phyloP scores from a whole-genome alignment of 2,888 invertebrate genomes.

The Lasioglossum vierecki region DNA sequence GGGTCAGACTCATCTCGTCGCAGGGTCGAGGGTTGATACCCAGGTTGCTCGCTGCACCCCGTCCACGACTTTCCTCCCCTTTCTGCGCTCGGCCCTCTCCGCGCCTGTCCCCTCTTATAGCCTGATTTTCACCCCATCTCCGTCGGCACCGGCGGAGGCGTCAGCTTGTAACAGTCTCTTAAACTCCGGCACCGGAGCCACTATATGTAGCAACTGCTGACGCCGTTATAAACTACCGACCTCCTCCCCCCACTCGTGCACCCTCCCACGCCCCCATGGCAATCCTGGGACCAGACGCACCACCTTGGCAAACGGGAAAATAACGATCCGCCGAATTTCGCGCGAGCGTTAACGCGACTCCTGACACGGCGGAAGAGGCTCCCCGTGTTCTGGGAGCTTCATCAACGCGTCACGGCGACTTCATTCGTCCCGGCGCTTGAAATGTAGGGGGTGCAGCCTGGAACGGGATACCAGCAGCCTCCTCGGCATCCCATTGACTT shows the following conservation, averaged over 20 bases:
- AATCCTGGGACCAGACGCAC: slow-evolving; percentile 44
- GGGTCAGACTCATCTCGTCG: slow-evolving; percentile 82
- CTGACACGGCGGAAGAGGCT: slow-evolving; percentile 13
- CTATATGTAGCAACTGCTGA: slow-evolving; percentile 82
- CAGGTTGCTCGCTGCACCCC: slow-evolving; percentile 64
- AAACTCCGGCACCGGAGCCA: slow-evolving; percentile 76
- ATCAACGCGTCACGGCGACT: not conserved
- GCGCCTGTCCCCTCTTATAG: slow-evolving; percentile 64
- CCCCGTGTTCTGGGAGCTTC: slow-evolving; percentile 6
- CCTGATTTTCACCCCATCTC: slow-evolving; percentile 73
- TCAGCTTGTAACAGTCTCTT: slow-evolving; percentile 84
- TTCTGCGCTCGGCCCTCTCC: slow-evolving; percentile 41
- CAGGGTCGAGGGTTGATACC: slow-evolving; percentile 78
- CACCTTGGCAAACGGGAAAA: slow-evolving; percentile 46
- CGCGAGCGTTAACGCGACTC: slow-evolving; percentile 57
- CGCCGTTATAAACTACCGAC: slow-evolving; percentile 82
- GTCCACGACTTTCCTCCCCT: slow-evolving; percentile 65
- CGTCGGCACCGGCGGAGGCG: slow-evolving; percentile 75
- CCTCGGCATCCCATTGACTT: not conserved
- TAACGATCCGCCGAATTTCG: slow-evolving; percentile 52
- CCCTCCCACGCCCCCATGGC: slow-evolving; percentile 3
- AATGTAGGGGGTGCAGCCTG: not conserved
- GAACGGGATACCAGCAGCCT: not conserved
- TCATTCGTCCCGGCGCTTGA: slow-evolving; percentile 4
- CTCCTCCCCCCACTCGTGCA: slow-evolving; percentile 25